A percentile compares a stretch with the other conserved stretches of the same genome.
Evolutionary conservation across 2,113 vertebrate genomes (phyloP).

Genomic region (Chaenogobius annularis): DNA sequence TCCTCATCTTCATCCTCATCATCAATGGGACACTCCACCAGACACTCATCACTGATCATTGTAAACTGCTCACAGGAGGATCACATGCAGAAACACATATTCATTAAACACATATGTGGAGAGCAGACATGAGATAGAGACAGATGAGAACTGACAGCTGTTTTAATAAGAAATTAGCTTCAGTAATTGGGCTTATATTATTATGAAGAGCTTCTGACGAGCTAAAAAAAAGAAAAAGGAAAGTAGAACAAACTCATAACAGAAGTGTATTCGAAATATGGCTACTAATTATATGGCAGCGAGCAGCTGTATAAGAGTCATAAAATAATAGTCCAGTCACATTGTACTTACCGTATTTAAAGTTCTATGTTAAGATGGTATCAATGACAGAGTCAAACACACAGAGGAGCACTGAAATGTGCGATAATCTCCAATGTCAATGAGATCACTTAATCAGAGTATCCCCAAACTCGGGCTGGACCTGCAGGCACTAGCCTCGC

Average conservation of each 20-base stretch:
- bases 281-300: not conserved
- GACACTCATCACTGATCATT: slow-evolving; percentile 76
- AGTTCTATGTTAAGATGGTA: slow-evolving; percentile 25
- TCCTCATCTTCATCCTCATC: slow-evolving; percentile 43
- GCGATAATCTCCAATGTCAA: slow-evolving; percentile 44
- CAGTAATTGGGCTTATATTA: not conserved
- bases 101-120: not conserved
- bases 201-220: not conserved
- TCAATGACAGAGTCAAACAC: slow-evolving; percentile 11
- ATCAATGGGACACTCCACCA: slow-evolving; percentile 78
- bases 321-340: not conserved
- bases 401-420: slow-evolving; percentile 23
- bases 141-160: not conserved
- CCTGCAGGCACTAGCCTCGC: slow-evolving; percentile 3
- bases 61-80: slow-evolving; percentile 29
- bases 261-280: not conserved
- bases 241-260: not conserved
- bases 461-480: slow-evolving; percentile 30
- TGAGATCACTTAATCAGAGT: slow-evolving; percentile 35
- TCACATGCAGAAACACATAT: not conserved
- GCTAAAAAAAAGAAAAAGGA: too few species aligned
- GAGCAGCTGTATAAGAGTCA: not conserved
- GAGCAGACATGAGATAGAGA: slow-evolving; percentile 15
- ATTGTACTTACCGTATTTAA: slow-evolving; percentile 37
- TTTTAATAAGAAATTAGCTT: not conserved